These are phyloP conservation scores for Apodemia duryi DNA, from an alignment of 2,888 invertebrate species.

Conservation along the genomic window DNA sequence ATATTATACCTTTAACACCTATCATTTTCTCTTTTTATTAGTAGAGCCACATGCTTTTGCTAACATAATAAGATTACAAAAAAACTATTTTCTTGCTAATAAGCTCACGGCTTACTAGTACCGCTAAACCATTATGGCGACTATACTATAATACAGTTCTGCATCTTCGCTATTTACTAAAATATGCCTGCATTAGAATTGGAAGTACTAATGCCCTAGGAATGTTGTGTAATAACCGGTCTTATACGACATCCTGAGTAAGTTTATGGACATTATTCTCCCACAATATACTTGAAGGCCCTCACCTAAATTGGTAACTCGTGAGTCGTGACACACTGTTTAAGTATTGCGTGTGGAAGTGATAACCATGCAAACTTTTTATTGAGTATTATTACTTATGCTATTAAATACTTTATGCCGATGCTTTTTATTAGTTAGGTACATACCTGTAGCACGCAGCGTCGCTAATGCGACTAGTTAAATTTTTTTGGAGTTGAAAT, in stretches of 20 bases:
- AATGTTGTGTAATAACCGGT: conserved; percentile 20
- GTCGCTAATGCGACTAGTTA: background rate
- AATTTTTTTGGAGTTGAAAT: too few species aligned
- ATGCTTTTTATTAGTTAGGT: background rate
- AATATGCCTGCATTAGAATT: conserved; percentile 21
- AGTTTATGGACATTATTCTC: background rate
- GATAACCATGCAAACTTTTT: conserved; percentile 34
- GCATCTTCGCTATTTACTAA: conserved; percentile 13
- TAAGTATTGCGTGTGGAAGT: conserved; percentile 42
- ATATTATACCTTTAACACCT: too few species aligned
- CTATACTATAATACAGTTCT: background rate
- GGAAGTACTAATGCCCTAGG: conserved; percentile 16
- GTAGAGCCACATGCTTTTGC: too few species aligned
- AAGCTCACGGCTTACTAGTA: too few species aligned
- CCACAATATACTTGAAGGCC: conserved; percentile 4
- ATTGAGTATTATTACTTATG: conserved; percentile 24
- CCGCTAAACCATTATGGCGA: too few species aligned
- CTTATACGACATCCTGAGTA: conserved; percentile 20
- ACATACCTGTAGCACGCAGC: background rate
- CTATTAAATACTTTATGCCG: conserved; percentile 18
- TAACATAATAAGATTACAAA: too few species aligned
- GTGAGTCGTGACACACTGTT: conserved; percentile 1
- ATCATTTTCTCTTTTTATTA: too few species aligned
- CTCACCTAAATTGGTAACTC: conserved; percentile 5
- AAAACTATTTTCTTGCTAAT: too few species aligned